Percentiles rank a stretch among this genome's conserved stretches.
phyloP scores from a whole-genome alignment of 2,888 invertebrate species.

The Pollenia angustigena region DNA sequence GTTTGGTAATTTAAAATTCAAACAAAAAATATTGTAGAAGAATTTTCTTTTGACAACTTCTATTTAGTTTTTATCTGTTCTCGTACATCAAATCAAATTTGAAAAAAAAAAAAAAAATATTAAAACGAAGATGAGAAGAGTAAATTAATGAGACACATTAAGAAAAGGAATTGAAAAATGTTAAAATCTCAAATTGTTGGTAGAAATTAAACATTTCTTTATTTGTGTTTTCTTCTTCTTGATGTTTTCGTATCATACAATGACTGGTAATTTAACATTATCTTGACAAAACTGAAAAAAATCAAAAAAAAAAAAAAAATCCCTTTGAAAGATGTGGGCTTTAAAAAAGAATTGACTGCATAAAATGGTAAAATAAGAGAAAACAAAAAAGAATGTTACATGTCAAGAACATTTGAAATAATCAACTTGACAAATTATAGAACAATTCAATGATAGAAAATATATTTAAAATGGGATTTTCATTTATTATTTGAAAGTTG shows the following conservation, averaged over 20 bases:
- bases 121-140: slow-evolving; percentile 15
- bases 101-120: slow-evolving; percentile 7
- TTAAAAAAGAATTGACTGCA: slow-evolving; percentile 30
- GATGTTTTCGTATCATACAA: slow-evolving; percentile 48
- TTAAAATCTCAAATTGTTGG: slow-evolving; percentile 52
- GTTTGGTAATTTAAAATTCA: slow-evolving; percentile 2
- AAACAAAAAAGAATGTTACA: slow-evolving; percentile 62
- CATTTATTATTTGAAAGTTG: slow-evolving; percentile 52
- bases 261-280: slow-evolving; percentile 66
- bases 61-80: slow-evolving; percentile 51
- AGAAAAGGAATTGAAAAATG: slow-evolving; percentile 66
- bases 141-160: slow-evolving; percentile 69
- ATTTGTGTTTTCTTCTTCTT: neutral
- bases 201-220: slow-evolving; percentile 49
- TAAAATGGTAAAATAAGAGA: slow-evolving; percentile 1
- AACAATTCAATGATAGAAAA: slow-evolving; percentile 73
- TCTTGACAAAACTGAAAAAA: slow-evolving; percentile 49
- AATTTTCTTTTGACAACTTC: slow-evolving; percentile 33
- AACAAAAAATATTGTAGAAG: slow-evolving; percentile 13
- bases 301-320: slow-evolving; percentile 1
- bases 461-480: slow-evolving; percentile 62
- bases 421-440: slow-evolving; percentile 76
- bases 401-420: slow-evolving; percentile 74
- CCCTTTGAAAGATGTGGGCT: slow-evolving; percentile 59
- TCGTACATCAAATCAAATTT: slow-evolving; percentile 61